Percentiles rank a stretch among this genome's conserved stretches.
phyloP scores from a whole-genome alignment of 2,797 vertebrate genomes.

The Cynodonichthys magdalenae region DNA sequence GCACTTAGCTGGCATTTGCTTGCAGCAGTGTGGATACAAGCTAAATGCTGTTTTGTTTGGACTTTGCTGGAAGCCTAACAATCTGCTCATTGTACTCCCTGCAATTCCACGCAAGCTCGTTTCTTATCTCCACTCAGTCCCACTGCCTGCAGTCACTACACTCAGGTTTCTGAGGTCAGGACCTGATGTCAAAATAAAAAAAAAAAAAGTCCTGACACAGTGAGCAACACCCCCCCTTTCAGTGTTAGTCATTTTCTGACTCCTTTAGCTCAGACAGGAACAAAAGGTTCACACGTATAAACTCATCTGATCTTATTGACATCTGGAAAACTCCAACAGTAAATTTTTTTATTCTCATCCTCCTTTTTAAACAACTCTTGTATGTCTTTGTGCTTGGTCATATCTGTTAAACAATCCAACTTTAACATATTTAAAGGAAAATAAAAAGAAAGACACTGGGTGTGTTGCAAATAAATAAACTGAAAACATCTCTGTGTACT shows the following conservation, averaged over 20 bases:
- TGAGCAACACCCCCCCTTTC: slow-evolving; percentile 11
- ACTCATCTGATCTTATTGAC: slow-evolving; percentile 10
- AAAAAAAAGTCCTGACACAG: slow-evolving; percentile 3
- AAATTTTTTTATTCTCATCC: slow-evolving; percentile 3
- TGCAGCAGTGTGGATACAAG: slow-evolving; percentile 21
- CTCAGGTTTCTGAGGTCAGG: slow-evolving; percentile 59
- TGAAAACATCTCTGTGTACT: too few relatives aligned
- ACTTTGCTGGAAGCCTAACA: slow-evolving; percentile 51
- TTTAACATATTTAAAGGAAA: background rate
- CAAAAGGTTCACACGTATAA: slow-evolving; percentile 13
- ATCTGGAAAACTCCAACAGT: background rate
- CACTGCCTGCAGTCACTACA: slow-evolving; percentile 35
- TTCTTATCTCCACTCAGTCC: slow-evolving; percentile 57
- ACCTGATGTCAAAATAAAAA: slow-evolving; percentile 38
- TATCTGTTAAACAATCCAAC: background rate
- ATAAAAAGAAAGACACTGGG: background rate
- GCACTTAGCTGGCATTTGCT: slow-evolving; percentile 19
- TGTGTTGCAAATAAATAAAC: too few relatives aligned
- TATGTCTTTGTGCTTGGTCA: slow-evolving; percentile 4
- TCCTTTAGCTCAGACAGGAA: slow-evolving; percentile 3
- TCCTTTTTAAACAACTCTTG: background rate
- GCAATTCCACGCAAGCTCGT: slow-evolving; percentile 55
- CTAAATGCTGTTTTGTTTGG: slow-evolving; percentile 45
- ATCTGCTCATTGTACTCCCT: slow-evolving; percentile 53
- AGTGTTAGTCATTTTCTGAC: slow-evolving; percentile 27